phyloP scores from a whole-genome alignment of 2,888 invertebrate species.

The Teleiodes luculella region DNA sequence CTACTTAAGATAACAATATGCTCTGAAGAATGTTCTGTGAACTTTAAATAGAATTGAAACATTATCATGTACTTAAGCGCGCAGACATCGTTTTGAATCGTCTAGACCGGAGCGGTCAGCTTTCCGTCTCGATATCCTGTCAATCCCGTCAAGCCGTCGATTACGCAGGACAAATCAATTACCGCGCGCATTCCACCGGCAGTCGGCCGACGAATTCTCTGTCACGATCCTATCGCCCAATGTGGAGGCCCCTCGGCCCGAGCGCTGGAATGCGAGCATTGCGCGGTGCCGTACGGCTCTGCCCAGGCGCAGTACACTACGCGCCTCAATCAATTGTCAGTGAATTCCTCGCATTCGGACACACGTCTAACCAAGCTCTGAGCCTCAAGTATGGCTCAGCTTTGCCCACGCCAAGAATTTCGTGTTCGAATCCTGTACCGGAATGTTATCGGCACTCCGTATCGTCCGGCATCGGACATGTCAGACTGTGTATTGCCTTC shows the following conservation, averaged over 20 bases:
- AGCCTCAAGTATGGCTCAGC: conserved; percentile 57
- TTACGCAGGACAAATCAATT: conserved; percentile 78
- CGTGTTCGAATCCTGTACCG: conserved; percentile 66
- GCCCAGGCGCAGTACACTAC: conserved; percentile 60
- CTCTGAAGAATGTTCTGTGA: not conserved
- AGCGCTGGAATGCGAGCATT: conserved; percentile 55
- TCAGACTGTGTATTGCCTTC: conserved; percentile 44
- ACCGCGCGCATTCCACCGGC: conserved; percentile 69
- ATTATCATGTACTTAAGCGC: not conserved
- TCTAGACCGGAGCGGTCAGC: not conserved
- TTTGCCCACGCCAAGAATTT: conserved; percentile 67
- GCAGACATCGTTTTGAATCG: not conserved
- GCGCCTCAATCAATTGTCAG: conserved; percentile 63
- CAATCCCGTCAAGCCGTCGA: conserved; percentile 62
- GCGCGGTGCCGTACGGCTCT: conserved; percentile 45
- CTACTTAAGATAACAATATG: not conserved
- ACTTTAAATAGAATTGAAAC: not conserved
- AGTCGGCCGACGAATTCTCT: conserved; percentile 70
- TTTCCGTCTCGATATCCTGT: conserved; percentile 56
- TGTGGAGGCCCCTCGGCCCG: conserved; percentile 60
- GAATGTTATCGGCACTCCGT: conserved; percentile 73
- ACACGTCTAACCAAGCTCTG: conserved; percentile 51
- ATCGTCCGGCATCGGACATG: conserved; percentile 64
- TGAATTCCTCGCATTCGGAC: conserved; percentile 65
- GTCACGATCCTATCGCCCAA: conserved; percentile 68